Conservation (phyloP, 2,797 vertebrate species). For the Artibeus lituratus region DNA sequence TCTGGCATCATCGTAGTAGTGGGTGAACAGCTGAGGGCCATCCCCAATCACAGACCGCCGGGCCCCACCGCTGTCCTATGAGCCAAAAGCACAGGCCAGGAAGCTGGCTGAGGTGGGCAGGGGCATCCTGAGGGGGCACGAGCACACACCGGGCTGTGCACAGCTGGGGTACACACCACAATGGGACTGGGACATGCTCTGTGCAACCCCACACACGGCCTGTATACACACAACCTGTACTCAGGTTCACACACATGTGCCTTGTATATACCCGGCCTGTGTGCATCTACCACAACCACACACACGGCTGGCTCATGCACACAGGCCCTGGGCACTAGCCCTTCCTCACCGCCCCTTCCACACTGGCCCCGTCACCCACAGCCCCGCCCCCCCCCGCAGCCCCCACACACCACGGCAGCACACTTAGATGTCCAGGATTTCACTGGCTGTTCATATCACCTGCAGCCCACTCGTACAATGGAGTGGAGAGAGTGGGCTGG, state of each 20-base stretch:
- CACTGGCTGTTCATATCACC: neutral
- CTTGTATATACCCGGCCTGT: neutral
- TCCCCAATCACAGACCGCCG: slow-evolving; percentile 92
- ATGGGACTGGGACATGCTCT: neutral
- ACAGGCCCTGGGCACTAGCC: neutral
- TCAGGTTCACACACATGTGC: neutral
- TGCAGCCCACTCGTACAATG: neutral
- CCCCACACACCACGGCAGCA: neutral
- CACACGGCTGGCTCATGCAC: neutral
- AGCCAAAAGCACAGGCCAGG: slow-evolving; percentile 50
- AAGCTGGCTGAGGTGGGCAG: neutral
- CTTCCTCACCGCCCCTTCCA: too few relatives aligned
- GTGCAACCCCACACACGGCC: neutral
- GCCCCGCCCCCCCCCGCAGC: neutral
- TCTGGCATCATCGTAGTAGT: slow-evolving; percentile 95
- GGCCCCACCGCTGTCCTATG: slow-evolving; percentile 86
- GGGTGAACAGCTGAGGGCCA: slow-evolving; percentile 87
- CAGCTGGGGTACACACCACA: too few relatives aligned
- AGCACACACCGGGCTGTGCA: neutral
- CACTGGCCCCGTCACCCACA: neutral
- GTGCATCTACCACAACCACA: too few relatives aligned
- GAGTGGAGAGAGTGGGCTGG: neutral
- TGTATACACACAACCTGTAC: neutral
- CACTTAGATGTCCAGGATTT: neutral
- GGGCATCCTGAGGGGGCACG: neutral